Evolutionary conservation across 2,797 vertebrate species (phyloP), one percentile per base, ranked within the genome.

Genomic region (Neomorphus geoffroyi): DNA sequence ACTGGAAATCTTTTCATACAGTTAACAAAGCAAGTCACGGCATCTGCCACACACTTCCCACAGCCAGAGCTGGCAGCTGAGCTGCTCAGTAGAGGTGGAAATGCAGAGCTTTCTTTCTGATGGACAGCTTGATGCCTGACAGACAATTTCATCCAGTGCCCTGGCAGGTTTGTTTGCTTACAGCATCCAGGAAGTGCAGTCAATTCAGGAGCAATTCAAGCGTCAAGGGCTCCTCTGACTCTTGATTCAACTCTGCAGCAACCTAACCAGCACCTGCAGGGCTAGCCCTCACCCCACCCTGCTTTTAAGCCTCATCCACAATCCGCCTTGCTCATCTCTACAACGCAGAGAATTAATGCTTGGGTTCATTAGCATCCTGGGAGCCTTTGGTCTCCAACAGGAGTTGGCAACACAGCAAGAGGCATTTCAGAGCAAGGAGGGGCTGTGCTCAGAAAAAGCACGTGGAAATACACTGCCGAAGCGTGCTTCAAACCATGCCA

Each of bases 211-310:
- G 45, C 57, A 75, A 94, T 56, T 88, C 82, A 81, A 2, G 77
- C 90, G 92, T 91, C 80, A 84, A 91, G 69, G 73, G 66, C 66
- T 93, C 56, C 48, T 75, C n/a, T 71, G 70, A 81, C 62, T 94
- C 53, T 50, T 78, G 26, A 80, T 91, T 83, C 72, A 93, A 85
- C 48, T 60, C 33, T 33, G 28, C 17, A 80, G 82, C 82, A 92
- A 83, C 28, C 54, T 22, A 75, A 72, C 72, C 23, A 0, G 0
- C 30, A 75, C 72, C 39, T 81, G 69, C 56, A 84, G 53, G 50
- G n/a, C 70, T 50, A 67, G 50, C 50, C 46, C 58, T 61, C 57
- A 74, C 80, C 37, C 50, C 70, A 96, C 81, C 78, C 84, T 62
- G 56, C 81, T 91, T 89, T 95, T 77, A 96, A 89, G 23, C 21